Evolutionary conservation across 2,888 invertebrate species (phyloP).

Genomic region (Pachycephus smyrnensis): DNA sequence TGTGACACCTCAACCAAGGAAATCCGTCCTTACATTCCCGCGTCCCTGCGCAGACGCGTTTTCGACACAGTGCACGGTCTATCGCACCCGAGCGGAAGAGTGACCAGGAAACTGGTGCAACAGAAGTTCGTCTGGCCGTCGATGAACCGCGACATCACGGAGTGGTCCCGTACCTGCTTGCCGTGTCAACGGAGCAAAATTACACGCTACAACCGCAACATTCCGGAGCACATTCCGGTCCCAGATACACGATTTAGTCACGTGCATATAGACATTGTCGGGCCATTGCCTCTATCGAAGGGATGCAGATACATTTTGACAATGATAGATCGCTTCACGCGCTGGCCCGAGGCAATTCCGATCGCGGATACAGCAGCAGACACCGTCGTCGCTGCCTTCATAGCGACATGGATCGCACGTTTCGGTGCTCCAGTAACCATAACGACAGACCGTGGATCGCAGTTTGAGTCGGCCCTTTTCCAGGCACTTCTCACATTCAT

Average conservation of each 20-base stretch:
- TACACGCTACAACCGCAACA: conserved; percentile 40
- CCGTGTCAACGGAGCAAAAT: conserved; percentile 53
- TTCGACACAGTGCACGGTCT: conserved; percentile 30
- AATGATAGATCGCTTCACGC: conserved; percentile 45
- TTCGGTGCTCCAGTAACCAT: conserved; percentile 35
- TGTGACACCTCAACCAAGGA: conserved; percentile 29
- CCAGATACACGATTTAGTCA: conserved; percentile 50
- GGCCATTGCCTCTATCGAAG: conserved; percentile 45
- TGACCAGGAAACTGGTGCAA: conserved; percentile 35
- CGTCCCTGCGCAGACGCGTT: conserved; percentile 25
- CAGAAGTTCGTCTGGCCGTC: conserved; percentile 45
- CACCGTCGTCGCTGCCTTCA: conserved; percentile 28
- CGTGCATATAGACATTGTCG: conserved; percentile 55
- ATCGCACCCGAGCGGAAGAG: conserved; percentile 36
- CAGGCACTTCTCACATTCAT: conserved; percentile 28
- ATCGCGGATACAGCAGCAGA: conserved; percentile 30
- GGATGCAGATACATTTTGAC: conserved; percentile 57
- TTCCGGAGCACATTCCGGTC: conserved; percentile 33
- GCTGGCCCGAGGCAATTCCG: conserved; percentile 44
- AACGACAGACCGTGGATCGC: conserved; percentile 55
- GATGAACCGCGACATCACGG: conserved; percentile 41
- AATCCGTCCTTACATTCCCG: conserved; percentile 38
- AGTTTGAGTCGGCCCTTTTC: conserved; percentile 57
- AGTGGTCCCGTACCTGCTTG: conserved; percentile 49
- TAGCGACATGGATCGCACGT: conserved; percentile 31